Evolutionary conservation across 2,797 vertebrate species (phyloP).

Genomic region (Acropternis orthonyx): DNA sequence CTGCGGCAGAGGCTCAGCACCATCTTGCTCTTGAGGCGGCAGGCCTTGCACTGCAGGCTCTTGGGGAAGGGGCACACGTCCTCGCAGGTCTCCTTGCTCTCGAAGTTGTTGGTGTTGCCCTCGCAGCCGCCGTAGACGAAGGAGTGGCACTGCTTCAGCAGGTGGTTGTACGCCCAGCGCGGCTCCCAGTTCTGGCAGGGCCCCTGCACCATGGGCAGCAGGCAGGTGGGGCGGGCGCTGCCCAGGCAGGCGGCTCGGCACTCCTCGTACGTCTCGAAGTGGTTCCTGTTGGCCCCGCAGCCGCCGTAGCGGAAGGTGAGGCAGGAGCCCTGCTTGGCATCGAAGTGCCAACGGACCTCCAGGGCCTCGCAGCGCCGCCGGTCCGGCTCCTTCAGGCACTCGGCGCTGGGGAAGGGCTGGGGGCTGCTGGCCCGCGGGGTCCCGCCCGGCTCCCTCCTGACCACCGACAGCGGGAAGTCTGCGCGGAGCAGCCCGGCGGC

Average conservation of each 20-base stretch:
- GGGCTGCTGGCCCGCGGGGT: neutral
- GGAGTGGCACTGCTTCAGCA: slow-evolving; percentile 88
- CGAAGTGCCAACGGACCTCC: slow-evolving; percentile 88
- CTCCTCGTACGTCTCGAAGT: slow-evolving; percentile 91
- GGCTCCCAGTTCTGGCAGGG: slow-evolving; percentile 91
- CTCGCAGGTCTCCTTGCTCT: slow-evolving; percentile 86
- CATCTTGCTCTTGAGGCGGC: slow-evolving; percentile 86
- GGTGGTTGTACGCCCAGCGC: slow-evolving; percentile 91
- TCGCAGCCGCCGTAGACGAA: slow-evolving; percentile 91
- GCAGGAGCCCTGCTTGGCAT: slow-evolving; percentile 84
- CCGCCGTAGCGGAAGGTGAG: slow-evolving; percentile 84
- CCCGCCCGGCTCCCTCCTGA: slow-evolving; percentile 77
- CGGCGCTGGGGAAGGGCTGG: slow-evolving; percentile 76
- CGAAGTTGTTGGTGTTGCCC: slow-evolving; percentile 93
- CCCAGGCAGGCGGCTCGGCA: slow-evolving; percentile 86
- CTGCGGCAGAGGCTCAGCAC: slow-evolving; percentile 90
- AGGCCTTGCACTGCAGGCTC: slow-evolving; percentile 83
- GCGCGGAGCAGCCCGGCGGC: slow-evolving; percentile 86
- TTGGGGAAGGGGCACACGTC: slow-evolving; percentile 87
- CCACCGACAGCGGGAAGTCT: slow-evolving; percentile 90
- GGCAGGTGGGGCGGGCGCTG: slow-evolving; percentile 82
- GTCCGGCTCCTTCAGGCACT: slow-evolving; percentile 85
- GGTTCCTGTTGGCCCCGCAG: slow-evolving; percentile 85
- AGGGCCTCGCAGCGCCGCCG: slow-evolving; percentile 74
- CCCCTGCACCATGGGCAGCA: slow-evolving; percentile 89